phyloP scores from a whole-genome alignment of 2,888 invertebrate genomes.

The Acrobasis suavella region DNA sequence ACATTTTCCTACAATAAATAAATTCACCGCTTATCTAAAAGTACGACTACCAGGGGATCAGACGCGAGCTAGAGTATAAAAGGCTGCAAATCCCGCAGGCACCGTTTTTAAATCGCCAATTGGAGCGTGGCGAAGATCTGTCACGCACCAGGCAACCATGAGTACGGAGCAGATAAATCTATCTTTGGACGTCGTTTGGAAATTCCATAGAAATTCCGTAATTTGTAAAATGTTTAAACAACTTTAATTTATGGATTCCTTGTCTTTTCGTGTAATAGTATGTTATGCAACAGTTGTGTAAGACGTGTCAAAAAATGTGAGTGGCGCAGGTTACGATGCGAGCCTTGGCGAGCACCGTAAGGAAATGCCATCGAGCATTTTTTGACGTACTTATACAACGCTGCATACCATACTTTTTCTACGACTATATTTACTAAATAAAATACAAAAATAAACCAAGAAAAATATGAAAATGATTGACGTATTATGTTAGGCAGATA shows the following conservation, averaged over 20 bases:
- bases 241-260: conserved; percentile 1
- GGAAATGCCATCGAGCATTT: too few species aligned
- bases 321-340: too few species aligned
- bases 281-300: too few species aligned
- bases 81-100: conserved; percentile 28
- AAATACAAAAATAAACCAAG: too few species aligned
- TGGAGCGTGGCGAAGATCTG: conserved; percentile 30
- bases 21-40: conserved; percentile 11
- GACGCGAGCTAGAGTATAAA: conserved; percentile 24
- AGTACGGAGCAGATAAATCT: conserved; percentile 21
- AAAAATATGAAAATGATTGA: too few species aligned
- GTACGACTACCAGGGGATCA: conserved; percentile 30
- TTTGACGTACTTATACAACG: too few species aligned
- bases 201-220: not conserved
- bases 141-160: conserved; percentile 29
- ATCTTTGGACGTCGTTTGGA: not conserved
- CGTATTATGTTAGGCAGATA: too few species aligned
- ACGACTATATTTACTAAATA: too few species aligned
- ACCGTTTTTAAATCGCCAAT: conserved; percentile 29
- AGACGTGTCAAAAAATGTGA: too few species aligned
- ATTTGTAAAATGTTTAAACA: conserved; percentile 10
- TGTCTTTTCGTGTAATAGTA: not conserved
- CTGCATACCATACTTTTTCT: too few species aligned
- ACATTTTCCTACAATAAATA: too few species aligned
- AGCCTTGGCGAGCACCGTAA: too few species aligned